Base-by-base conservation (phyloP, 2,888 invertebrate species). In the Lathronympha strigana region DNA sequence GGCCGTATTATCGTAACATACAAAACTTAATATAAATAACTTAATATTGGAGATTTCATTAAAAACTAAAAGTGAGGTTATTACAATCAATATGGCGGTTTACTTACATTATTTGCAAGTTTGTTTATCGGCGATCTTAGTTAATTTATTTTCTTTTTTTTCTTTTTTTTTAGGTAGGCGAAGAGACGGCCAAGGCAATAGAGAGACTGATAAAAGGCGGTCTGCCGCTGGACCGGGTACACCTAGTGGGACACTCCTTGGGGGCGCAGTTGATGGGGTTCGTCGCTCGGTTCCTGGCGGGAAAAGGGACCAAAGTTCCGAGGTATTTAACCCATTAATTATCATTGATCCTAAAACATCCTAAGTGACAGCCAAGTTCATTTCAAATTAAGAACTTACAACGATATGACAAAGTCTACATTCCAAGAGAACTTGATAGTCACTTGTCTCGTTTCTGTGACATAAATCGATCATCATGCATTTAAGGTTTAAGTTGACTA, bases 201-300 rank as follows among this genome's bases (percentile, higher is more conserved):
- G 83, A 86, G 1, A 73, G 81, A 61, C 84, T 94, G 66, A 75
- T 94, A 28, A 90, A 90, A 68, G 86, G 87, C 49, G 93, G 93
- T 0, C 72, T 93, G 0, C 71, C 87, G 1, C 68, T 92, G 13
- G 79, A 88, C 8, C 78, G 84, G 0, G 74, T 94, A 28, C 94
- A 93, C 68, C 74, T 93, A 25, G 84, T 94, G 4, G 94, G 94
- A 0, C 89, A 93, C 70, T 93, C 93, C 61, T 73, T 94, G 71
- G 94, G 94, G 0, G 89, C 91, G 0, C 94, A 94, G 71, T 87
- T 94, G 69, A 83, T 92, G 1, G 94, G 93, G 0, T 88, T 92
- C 13, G 86, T 92, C 6, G 93, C 93, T 0, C 80, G 88, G n/a
- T 82, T 87, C 49, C 81, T 94, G 1, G 82, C 78, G 19, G 81